These are phyloP conservation scores for Hirtodrosophila trivittata DNA, from an alignment of 2,888 invertebrate genomes.

Conservation along the genomic window DNA sequence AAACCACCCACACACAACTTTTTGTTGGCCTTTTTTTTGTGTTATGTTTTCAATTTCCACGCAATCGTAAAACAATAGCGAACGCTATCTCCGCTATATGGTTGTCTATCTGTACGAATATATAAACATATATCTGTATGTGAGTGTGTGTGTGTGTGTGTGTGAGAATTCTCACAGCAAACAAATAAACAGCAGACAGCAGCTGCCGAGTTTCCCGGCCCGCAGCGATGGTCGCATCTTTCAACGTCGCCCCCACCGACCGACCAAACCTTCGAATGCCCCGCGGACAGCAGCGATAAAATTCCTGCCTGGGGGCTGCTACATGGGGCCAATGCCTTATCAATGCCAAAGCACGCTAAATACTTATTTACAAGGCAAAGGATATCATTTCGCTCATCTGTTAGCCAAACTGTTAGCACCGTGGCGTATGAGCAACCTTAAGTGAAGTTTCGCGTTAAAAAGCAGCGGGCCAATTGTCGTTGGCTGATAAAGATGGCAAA, in stretches of 20 bases:
- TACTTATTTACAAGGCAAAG: slow-evolving; percentile 44
- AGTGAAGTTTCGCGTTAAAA: slow-evolving; percentile 49
- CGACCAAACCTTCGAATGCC: neutral
- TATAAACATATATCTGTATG: slow-evolving; percentile 31
- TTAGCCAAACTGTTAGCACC: slow-evolving; percentile 37
- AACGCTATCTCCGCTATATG: slow-evolving; percentile 65
- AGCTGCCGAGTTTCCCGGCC: slow-evolving; percentile 74
- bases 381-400: slow-evolving; percentile 71
- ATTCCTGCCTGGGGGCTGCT: slow-evolving; percentile 51
- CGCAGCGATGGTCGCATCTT: slow-evolving; percentile 62
- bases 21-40: slow-evolving; percentile 21
- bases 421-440: slow-evolving; percentile 63
- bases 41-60: slow-evolving; percentile 66
- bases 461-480: slow-evolving; percentile 39
- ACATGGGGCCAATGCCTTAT: slow-evolving; percentile 69
- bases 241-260: slow-evolving; percentile 22
- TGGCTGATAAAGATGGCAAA: slow-evolving; percentile 53
- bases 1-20: slow-evolving; percentile 21
- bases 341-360: slow-evolving; percentile 59
- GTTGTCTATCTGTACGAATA: slow-evolving; percentile 24
- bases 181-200: slow-evolving; percentile 67
- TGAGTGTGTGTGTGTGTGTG: slow-evolving; percentile 9
- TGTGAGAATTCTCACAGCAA: slow-evolving; percentile 62
- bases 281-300: slow-evolving; percentile 53
- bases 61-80: slow-evolving; percentile 76